A percentile compares a stretch with the other conserved stretches of the same genome.
These are phyloP conservation scores for Ctenosaura bakeri DNA, from an alignment of 2,797 vertebrate genomes.

Conservation along the genomic window DNA sequence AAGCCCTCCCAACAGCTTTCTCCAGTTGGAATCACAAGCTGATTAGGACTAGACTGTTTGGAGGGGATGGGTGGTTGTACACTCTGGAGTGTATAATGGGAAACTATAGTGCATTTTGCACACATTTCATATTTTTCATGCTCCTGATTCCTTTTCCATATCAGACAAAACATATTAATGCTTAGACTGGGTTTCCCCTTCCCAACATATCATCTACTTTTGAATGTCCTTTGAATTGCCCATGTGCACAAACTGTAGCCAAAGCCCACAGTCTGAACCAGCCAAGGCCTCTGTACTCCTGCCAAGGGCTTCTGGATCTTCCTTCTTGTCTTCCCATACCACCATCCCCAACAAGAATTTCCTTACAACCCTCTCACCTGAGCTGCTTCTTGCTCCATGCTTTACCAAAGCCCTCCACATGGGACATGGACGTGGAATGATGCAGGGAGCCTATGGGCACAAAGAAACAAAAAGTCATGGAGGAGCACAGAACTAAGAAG, in stretches of 20 bases:
- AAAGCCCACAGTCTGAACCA: neutral
- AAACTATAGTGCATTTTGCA: neutral
- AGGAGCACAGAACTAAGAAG: neutral
- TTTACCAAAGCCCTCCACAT: constrained; percentile 90
- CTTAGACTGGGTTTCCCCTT: neutral
- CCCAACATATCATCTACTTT: neutral
- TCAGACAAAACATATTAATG: neutral
- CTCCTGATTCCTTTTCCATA: neutral
- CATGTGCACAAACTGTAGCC: neutral
- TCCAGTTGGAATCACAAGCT: neutral
- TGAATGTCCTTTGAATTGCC: neutral
- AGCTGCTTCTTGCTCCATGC: constrained; percentile 90
- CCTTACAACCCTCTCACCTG: constrained; percentile 78
- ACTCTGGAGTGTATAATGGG: neutral
- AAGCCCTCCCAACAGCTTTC: neutral
- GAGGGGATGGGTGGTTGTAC: neutral
- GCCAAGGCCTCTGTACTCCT: neutral
- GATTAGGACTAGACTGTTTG: neutral
- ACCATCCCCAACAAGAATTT: neutral
- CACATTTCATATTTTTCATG: neutral
- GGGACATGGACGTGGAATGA: constrained; percentile 94
- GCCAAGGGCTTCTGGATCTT: neutral
- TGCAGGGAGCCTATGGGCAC: constrained; percentile 86
- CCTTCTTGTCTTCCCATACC: neutral
- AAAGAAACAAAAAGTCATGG: constrained; percentile 4